A percentile compares a stretch with the other conserved stretches of the same genome.
These are phyloP conservation scores for Lottia gigantea DNA, from an alignment of 2,888 invertebrate species.

Conservation along the genomic window DNA sequence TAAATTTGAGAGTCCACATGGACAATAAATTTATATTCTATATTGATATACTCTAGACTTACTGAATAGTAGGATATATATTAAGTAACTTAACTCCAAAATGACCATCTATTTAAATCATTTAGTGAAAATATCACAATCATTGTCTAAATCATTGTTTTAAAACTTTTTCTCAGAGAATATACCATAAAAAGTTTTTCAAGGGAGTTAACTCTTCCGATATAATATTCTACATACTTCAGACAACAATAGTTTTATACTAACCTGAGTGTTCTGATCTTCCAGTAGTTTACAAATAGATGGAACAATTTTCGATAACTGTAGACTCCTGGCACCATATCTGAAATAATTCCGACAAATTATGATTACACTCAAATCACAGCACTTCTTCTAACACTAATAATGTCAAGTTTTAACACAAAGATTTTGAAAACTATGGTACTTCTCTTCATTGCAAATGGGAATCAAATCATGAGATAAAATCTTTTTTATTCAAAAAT, in stretches of 20 bases:
- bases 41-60: no score
- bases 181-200: neutral
- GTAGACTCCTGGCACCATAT: slow-evolving; percentile 86
- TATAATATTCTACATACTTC: no score
- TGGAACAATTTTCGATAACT: slow-evolving; percentile 84
- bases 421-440: no score
- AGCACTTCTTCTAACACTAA: no score
- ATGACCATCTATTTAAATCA: no score
- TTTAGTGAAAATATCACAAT: neutral
- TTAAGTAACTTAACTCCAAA: no score
- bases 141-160: neutral
- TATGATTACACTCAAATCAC: neutral
- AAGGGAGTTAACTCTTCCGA: neutral
- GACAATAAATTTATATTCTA: no score
- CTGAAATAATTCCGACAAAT: slow-evolving; percentile 71
- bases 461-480: neutral
- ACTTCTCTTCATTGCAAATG: no score
- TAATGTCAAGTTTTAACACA: no score
- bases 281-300: slow-evolving; percentile 84
- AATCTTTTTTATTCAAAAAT: neutral
- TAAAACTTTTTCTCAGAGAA: no score
- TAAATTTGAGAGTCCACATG: neutral
- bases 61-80: no score
- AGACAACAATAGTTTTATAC: slow-evolving; percentile 13
- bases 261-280: slow-evolving; percentile 84